These are phyloP conservation scores for Acronicta aceris DNA, from an alignment of 2,888 invertebrate genomes.

Conservation along the genomic window DNA sequence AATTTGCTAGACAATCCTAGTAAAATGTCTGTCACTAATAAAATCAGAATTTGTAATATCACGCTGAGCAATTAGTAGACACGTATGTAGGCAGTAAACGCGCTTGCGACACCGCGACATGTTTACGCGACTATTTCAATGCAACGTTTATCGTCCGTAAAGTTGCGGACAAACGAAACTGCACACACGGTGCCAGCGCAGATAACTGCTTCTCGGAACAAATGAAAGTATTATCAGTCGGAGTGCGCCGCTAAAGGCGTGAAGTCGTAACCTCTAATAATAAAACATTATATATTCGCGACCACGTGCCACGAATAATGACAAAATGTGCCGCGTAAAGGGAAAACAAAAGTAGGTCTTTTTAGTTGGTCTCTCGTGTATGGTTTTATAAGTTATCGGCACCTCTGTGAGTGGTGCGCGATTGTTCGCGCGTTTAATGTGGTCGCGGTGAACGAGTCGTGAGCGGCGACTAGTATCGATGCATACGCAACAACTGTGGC, in stretches of 20 bases:
- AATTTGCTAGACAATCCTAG: constrained; percentile 8
- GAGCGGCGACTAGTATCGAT: constrained; percentile 54
- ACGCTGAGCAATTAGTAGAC: constrained; percentile 49
- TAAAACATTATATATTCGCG: constrained; percentile 88
- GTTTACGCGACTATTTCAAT: constrained; percentile 55
- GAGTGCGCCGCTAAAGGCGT: constrained; percentile 80
- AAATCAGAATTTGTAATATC: constrained; percentile 17
- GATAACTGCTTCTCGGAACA: constrained; percentile 85
- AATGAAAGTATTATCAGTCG: constrained; percentile 86
- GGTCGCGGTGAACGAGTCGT: constrained; percentile 53
- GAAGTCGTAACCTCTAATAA: constrained; percentile 86
- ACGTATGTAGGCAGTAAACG: constrained; percentile 40
- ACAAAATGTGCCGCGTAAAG: constrained; percentile 78
- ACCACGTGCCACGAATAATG: constrained; percentile 86
- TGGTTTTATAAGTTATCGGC: constrained; percentile 80
- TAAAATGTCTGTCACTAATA: constrained; percentile 10
- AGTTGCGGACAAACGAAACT: constrained; percentile 59
- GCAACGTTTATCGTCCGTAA: constrained; percentile 59
- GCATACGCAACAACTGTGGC: constrained; percentile 45
- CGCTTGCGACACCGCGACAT: constrained; percentile 44
- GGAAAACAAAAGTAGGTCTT: constrained; percentile 81
- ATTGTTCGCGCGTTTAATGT: constrained; percentile 68
- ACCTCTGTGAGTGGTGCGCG: constrained; percentile 67
- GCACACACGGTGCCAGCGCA: constrained; percentile 60
- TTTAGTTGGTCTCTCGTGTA: constrained; percentile 71